Base-by-base conservation (phyloP, 2,113 vertebrate species). In the Crotophaga sulcirostris region DNA sequence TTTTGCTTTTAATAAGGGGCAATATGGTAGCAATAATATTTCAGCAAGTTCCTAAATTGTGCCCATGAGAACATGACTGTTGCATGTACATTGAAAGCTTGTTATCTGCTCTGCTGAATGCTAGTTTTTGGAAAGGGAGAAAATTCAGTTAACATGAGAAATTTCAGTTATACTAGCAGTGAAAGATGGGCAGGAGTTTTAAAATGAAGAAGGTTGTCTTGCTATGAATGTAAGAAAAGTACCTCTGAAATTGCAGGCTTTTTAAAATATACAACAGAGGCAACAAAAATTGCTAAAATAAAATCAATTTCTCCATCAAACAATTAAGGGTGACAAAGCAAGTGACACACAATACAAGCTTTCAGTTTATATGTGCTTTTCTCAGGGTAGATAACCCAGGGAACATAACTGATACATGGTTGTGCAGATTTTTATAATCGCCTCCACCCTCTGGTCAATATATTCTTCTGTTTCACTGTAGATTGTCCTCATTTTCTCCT, bases 401-500 rank as follows among this genome's bases (percentile, higher is more conserved):
- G 5, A 90, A 49, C 56, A n/a, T 16, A 69, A 59, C 38, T 52
- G 42, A 38, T 49, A 40, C 3, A 19, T 31, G 31, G 3, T 19
- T 70, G 51, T 13, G 24, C 18, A 68, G 58, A 28, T 38, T 87
- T 96, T 97, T 95, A 96, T 78, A 63, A 54, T 64, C 42, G 0
- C 49, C 90, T 86, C 96, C 94, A 52, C 96, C 94, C 91, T 89
- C 16, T 58, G 11, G 67, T 85, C 78, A 60, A 87, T 94, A 87
- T 85, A 91, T 89, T 68, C 69, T 69, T 54, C 74, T 29, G 60
- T 47, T 87, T 58, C 60, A 38, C 54, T 1, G 2, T 15, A 47
- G 62, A 4, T 42, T 11, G 0, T 44, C 33, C 68, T 40, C 51
- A 74, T 80, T 94, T 92, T 23, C 7, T 83, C 28, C 67, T 79